Conservation (phyloP, 1,140 invertebrate genomes). For the Metaphire vulgaris region DNA sequence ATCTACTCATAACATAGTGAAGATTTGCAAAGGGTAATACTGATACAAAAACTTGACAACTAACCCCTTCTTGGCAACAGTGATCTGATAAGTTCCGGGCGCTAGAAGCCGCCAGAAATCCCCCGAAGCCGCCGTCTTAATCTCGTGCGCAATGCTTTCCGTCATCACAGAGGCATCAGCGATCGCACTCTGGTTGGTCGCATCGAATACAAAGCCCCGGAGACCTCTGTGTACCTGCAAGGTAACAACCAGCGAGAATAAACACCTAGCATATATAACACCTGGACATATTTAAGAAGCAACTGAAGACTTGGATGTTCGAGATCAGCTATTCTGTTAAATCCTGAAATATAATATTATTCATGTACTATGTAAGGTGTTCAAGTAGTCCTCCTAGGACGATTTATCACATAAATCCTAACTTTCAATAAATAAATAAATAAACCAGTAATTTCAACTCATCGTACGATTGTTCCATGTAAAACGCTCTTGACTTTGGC, state of each 20-base stretch:
- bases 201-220: constrained; percentile 74
- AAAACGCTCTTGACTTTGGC: too few relatives aligned
- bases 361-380: background rate
- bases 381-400: too few relatives aligned
- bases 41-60: constrained; percentile 25
- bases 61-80: constrained; percentile 65
- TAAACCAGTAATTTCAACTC: background rate
- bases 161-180: constrained; percentile 68
- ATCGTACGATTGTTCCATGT: too few relatives aligned
- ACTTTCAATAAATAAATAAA: too few relatives aligned
- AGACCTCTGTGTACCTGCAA: constrained; percentile 72
- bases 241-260: background rate
- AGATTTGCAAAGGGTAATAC: background rate
- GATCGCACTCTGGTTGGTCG: constrained; percentile 64
- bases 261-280: background rate
- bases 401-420: too few relatives aligned
- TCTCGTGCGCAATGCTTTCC: constrained; percentile 49
- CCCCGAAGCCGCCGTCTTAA: constrained; percentile 62
- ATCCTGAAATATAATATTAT: background rate
- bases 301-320: too few relatives aligned
- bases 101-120: constrained; percentile 88
- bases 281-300: background rate
- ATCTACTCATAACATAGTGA: background rate
- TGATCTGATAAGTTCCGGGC: constrained; percentile 80
- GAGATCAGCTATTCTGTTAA: too few relatives aligned